Base-by-base conservation (phyloP, 2,888 invertebrate species). In the Dolichopus griseipennis region DNA sequence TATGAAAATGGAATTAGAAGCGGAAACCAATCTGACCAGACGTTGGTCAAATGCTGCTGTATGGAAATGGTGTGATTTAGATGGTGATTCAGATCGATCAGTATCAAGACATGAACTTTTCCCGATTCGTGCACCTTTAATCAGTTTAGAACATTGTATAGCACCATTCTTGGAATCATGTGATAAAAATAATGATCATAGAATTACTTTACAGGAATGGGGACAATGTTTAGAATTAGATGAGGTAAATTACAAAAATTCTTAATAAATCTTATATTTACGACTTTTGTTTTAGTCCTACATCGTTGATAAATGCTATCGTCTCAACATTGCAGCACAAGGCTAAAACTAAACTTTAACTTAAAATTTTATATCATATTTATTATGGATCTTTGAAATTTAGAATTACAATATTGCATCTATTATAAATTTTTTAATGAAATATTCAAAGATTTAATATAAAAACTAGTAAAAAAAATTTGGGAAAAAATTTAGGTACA, bases 1-100 rank as follows among this genome's bases (percentile, higher is more conserved):
- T 82, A 84, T 91, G 81, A 86, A 88, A 80, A 89, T 95, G 90
- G 90, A 95, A 83, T 86, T 90, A 73, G 94, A 95, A 83, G 94
- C 95, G 61, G 95, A 95, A 84, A 85, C 87, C 66, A 92, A 93
- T 81, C 85, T 91, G 79, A 90, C 91, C 22, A 86, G 90, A 69
- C 88, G 92, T 75, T 93, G 93, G 92, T 85, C 89, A 70, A 94
- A 95, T 82, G 97, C 97, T 65, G 96, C 96, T 74, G 88, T 98
- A 73, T 98, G 97, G 97, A 98, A 98, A 83, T 94, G 93, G 91
- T 98, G 98, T 81, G 97, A 98, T 81, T 87, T 98, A 70, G 97
- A 97, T 82, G 91, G 91, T 68, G 90, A 93, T 83, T 93, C 95
- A 73, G 95, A 96, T 84, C 88, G 91, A 86, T 90, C 82, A 72